Conservation (phyloP, 2,113 vertebrate genomes). For the Motacilla alba region DNA sequence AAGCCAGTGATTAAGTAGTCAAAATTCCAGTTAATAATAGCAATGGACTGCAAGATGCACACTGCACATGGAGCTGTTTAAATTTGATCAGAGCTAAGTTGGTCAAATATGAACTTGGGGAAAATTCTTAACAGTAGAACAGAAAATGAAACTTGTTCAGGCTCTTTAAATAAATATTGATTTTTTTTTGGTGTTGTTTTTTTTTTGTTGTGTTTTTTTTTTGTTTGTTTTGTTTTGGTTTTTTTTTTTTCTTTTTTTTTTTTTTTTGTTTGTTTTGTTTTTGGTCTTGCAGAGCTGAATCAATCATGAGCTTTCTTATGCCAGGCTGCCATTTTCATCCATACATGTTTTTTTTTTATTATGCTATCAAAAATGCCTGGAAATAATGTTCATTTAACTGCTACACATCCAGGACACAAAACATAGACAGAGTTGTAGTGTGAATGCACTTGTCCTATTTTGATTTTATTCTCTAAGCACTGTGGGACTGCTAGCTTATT, state of each 20-base stretch:
- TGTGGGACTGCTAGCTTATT: background rate
- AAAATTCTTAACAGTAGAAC: background rate
- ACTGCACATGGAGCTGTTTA: background rate
- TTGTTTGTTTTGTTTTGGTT: no score
- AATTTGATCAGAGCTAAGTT: background rate
- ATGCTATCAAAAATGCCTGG: background rate
- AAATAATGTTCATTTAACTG: background rate
- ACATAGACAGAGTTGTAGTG: background rate
- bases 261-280: no score
- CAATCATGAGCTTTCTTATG: background rate
- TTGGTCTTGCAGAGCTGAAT: slow-evolving; percentile 6
- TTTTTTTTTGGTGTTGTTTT: no score
- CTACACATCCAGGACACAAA: background rate
- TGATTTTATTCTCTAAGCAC: background rate
- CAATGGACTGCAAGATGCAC: background rate
- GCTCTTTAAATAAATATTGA: slow-evolving; percentile 37
- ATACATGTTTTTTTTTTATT: background rate
- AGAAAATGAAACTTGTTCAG: background rate
- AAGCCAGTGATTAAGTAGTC: background rate
- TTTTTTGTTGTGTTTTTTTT: no score
- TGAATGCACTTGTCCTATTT: background rate
- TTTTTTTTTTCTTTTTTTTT: no score
- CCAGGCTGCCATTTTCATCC: background rate
- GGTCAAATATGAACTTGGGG: background rate
- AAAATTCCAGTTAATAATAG: background rate